Evolutionary conservation across 2,113 vertebrate species (phyloP).

Genomic region (Ptilonorhynchus violaceus): DNA sequence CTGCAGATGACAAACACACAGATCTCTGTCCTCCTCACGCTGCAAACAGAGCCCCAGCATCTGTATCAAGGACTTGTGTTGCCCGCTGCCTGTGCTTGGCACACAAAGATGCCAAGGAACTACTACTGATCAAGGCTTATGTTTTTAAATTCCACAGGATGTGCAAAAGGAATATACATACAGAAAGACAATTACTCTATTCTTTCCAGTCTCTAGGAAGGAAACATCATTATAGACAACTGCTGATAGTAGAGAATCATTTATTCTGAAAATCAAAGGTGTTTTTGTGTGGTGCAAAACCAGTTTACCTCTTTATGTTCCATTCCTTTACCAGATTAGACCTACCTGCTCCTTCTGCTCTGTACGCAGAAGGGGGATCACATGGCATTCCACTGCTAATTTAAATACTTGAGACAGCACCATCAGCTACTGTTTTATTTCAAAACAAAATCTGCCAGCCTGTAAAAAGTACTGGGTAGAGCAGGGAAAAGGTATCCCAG

Average conservation of each 20-base stretch:
- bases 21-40: neutral
- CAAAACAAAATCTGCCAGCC: neutral
- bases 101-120: neutral
- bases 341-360: neutral
- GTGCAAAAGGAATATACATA: neutral
- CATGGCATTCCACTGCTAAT: neutral
- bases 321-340: neutral
- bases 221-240: neutral
- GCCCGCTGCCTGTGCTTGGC: neutral
- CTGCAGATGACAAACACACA: neutral
- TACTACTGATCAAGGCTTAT: neutral
- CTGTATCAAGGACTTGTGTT: neutral
- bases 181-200: accelerated
- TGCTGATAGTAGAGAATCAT: neutral
- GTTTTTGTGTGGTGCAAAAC: neutral
- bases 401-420: neutral
- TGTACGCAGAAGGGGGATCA: neutral
- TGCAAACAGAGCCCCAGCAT: neutral
- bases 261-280: neutral
- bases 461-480: neutral
- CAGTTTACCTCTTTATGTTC: neutral
- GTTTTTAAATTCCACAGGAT: neutral
- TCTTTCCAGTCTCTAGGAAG: neutral
- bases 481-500: neutral
- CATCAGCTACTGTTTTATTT: neutral